Percentiles rank a stretch among this genome's conserved stretches.
These are phyloP conservation scores for Linhomoeus sp. DNA, from an alignment of 2,888 invertebrate species.

Conservation along the genomic window DNA sequence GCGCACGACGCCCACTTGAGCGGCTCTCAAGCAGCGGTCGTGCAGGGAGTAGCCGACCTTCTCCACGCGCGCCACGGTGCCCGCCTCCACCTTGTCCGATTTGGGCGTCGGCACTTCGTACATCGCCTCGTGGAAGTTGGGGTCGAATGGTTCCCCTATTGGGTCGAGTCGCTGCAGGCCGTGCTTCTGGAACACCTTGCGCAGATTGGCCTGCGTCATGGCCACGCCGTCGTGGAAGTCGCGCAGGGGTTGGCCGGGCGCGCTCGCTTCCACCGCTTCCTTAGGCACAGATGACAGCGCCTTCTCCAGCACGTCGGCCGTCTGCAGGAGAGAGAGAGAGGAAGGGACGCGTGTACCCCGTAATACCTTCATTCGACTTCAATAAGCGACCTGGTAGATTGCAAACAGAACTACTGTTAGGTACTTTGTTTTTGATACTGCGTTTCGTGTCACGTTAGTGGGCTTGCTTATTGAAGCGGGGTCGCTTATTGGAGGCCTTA, in stretches of 20 bases:
- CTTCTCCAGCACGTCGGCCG: constrained; percentile 62
- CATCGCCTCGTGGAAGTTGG: constrained; percentile 76
- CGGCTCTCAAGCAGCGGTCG: constrained; percentile 73
- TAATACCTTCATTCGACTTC: too few relatives aligned
- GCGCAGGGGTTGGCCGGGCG: constrained; percentile 28
- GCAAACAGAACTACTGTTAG: too few relatives aligned
- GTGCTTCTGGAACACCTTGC: constrained; percentile 60
- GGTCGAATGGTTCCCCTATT: constrained; percentile 72
- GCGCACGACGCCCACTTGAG: constrained; percentile 68
- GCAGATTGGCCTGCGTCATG: constrained; percentile 67
- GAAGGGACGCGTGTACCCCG: too few relatives aligned
- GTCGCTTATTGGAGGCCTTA: too few relatives aligned
- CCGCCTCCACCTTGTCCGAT: constrained; percentile 38
- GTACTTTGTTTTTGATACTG: too few relatives aligned
- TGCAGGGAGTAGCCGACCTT: constrained; percentile 83
- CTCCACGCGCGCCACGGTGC: constrained; percentile 68
- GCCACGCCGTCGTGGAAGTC: constrained; percentile 59
- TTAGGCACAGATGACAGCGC: constrained; percentile 72
- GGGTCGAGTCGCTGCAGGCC: constrained; percentile 64
- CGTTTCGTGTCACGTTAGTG: too few relatives aligned
- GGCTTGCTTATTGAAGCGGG: too few relatives aligned
- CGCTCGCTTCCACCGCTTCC: constrained; percentile 40
- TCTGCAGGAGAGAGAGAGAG: background rate
- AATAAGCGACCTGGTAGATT: too few relatives aligned
- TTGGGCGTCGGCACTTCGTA: constrained; percentile 47